Evolutionary conservation across 2,888 invertebrate species (phyloP).

Genomic region (Piscicola geometra): DNA sequence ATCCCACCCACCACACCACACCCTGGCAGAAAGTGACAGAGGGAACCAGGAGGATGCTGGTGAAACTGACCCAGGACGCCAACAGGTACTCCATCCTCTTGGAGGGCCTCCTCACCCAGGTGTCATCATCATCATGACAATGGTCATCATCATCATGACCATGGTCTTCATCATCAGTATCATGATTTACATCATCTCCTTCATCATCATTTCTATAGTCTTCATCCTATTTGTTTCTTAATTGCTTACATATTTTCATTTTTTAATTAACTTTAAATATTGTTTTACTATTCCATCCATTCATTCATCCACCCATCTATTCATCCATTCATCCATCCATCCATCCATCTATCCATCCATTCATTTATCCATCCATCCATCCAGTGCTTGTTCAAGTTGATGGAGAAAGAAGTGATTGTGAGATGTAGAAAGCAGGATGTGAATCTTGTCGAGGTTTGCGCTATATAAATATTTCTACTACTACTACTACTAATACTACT

Average conservation of each 20-base stretch:
- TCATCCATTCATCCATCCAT: too few species aligned
- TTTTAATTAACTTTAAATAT: too few species aligned
- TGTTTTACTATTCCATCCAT: too few species aligned
- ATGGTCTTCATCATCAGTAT: not conserved
- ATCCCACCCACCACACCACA: too few species aligned
- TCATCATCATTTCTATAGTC: not conserved
- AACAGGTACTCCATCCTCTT: slow-evolving; percentile 73
- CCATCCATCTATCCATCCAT: too few species aligned
- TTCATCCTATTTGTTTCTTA: too few species aligned
- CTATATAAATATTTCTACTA: not conserved
- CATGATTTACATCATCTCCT: not conserved
- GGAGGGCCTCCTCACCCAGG: slow-evolving; percentile 70
- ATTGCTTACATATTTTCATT: not conserved
- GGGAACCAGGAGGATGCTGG: slow-evolving; percentile 80
- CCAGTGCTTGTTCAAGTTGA: slow-evolving; percentile 66
- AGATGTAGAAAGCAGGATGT: slow-evolving; percentile 76
- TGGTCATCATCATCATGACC: not conserved
- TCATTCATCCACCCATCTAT: too few species aligned
- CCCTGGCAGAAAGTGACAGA: slow-evolving; percentile 73
- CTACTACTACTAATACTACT: not conserved
- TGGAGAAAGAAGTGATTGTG: slow-evolving; percentile 75
- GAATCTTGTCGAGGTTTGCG: slow-evolving; percentile 30
- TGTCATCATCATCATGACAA: slow-evolving; percentile 43
- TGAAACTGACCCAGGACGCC: slow-evolving; percentile 69
- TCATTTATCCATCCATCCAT: too few species aligned